These are phyloP conservation scores for Tetramorium alpestre DNA, from an alignment of 1,140 invertebrate genomes.

Conservation along the genomic window DNA sequence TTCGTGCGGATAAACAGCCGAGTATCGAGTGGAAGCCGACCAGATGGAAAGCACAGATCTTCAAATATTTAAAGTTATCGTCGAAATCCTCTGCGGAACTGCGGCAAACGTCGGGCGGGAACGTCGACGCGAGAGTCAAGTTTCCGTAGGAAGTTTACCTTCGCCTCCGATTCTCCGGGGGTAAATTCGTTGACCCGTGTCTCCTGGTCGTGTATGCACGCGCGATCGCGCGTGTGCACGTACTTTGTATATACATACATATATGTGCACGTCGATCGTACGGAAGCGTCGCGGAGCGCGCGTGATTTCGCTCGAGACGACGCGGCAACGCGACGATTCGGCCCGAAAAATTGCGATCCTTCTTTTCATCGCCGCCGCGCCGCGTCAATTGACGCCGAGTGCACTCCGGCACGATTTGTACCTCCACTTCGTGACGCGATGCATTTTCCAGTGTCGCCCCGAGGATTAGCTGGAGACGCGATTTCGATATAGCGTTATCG, in stretches of 20 bases:
- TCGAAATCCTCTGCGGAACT: constrained; percentile 1
- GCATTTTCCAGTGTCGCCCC: constrained; percentile 25
- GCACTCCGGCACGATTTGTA: not conserved
- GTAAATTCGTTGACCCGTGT: constrained; percentile 47
- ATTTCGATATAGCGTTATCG: constrained; percentile 21
- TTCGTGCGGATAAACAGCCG: constrained; percentile 35
- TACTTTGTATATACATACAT: too few relatives aligned
- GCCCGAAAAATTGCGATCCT: constrained; percentile 42
- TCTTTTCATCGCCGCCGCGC: constrained; percentile 3
- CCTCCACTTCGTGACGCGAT: constrained; percentile 12
- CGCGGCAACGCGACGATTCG: not conserved
- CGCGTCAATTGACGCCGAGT: constrained; percentile 50
- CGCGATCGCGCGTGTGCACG: too few relatives aligned
- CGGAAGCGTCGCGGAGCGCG: not conserved
- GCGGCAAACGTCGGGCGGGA: constrained; percentile 14
- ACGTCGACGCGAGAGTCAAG: constrained; percentile 37
- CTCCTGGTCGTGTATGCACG: not conserved
- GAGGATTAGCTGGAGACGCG: constrained; percentile 33
- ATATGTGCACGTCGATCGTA: constrained; percentile 4
- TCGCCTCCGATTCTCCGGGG: not conserved
- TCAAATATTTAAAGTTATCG: constrained; percentile 67
- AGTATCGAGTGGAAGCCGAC: constrained; percentile 31
- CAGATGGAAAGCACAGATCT: constrained; percentile 15
- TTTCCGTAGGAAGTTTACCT: constrained; percentile 11
- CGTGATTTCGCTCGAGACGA: not conserved